These are phyloP conservation scores for Grammomys dolichurus DNA, from an alignment of 2,113 vertebrate genomes.

Conservation along the genomic window DNA sequence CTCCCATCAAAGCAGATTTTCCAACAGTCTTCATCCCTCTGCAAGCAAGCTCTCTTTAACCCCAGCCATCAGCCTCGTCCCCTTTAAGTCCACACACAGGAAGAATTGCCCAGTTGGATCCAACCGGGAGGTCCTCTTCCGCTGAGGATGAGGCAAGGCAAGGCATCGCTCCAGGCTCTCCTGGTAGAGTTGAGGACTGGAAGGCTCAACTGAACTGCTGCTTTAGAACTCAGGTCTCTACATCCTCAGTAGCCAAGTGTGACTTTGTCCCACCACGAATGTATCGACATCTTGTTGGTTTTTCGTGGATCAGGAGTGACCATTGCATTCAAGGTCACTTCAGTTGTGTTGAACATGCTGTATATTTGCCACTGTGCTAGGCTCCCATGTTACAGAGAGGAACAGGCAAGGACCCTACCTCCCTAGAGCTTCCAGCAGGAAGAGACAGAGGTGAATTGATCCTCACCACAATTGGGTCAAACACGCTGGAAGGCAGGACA, in stretches of 20 bases:
- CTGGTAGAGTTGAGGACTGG: background rate
- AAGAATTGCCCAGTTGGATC: background rate
- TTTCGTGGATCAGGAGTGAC: background rate
- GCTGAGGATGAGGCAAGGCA: background rate
- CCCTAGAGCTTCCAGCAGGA: background rate
- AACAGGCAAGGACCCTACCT: background rate
- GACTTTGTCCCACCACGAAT: background rate
- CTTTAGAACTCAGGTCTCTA: background rate
- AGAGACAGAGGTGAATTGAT: background rate
- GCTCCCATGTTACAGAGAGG: background rate
- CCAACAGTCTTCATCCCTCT: background rate
- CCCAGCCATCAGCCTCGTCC: background rate
- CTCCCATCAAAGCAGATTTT: constrained; percentile 57
- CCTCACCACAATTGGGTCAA: background rate
- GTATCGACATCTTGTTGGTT: background rate
- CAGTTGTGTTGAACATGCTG: background rate
- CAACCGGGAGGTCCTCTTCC: background rate
- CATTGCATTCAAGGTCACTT: background rate
- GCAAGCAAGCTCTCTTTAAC: background rate
- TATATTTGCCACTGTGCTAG: fast-evolving
- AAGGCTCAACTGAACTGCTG: background rate
- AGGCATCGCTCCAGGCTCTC: background rate
- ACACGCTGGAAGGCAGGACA: background rate
- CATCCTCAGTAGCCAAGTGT: background rate
- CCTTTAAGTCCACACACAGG: background rate